Percentiles rank a stretch among this genome's conserved stretches.
Evolutionary conservation across 2,797 vertebrate genomes (phyloP).

Genomic region (Cyclura pinguis): DNA sequence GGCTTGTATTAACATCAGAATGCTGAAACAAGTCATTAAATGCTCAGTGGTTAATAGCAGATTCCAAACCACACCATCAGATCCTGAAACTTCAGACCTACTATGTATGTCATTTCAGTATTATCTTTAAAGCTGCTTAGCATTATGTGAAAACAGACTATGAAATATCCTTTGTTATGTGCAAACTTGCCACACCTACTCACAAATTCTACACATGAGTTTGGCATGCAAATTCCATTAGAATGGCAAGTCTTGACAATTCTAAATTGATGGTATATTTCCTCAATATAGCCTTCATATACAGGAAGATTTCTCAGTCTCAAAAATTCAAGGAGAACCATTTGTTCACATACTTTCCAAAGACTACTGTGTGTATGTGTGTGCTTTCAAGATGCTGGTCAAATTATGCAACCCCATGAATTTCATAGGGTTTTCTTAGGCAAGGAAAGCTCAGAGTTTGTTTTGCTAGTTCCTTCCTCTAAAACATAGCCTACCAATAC

Average conservation of each 20-base stretch:
- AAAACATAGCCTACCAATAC: too few relatives aligned
- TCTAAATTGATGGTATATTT: neutral
- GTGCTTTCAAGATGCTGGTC: too few relatives aligned
- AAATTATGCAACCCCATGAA: too few relatives aligned
- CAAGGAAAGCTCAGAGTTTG: too few relatives aligned
- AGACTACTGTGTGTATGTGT: too few relatives aligned
- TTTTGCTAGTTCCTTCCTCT: too few relatives aligned
- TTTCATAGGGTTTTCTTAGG: too few relatives aligned
- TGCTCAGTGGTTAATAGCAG: conserved; percentile 57
- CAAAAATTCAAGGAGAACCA: neutral
- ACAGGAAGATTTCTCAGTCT: neutral
- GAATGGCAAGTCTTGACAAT: neutral
- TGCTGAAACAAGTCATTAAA: conserved; percentile 73
- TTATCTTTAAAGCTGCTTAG: conserved; percentile 9
- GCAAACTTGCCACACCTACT: neutral
- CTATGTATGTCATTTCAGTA: neutral
- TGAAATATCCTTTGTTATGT: neutral
- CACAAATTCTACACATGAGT: neutral
- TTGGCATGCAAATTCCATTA: neutral
- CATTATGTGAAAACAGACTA: neutral
- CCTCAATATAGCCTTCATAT: neutral
- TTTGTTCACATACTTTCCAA: neutral
- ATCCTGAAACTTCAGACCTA: neutral
- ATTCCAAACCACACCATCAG: conserved; percentile 25
- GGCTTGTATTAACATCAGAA: conserved; percentile 69